Evolutionary conservation across 2,888 invertebrate species (phyloP), one percentile per base, ranked within the genome.

Genomic region (Cremastinae sp.): DNA sequence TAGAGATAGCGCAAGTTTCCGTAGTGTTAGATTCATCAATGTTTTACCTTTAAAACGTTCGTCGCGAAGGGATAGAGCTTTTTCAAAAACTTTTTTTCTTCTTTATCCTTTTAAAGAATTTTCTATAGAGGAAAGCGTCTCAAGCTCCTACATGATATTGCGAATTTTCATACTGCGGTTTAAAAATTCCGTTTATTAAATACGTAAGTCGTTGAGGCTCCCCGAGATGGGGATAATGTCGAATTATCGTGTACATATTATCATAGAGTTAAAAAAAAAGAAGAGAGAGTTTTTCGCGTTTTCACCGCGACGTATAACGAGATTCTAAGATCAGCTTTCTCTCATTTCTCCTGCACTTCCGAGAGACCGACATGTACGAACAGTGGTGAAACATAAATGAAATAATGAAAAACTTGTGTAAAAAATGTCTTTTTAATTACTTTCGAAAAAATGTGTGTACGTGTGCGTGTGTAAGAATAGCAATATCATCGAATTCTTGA

Each of bases 91-190:
- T 14, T 55, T 64, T 56, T 47, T 72, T 39, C 49, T 18, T 61
- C 28, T 62, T 39, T 65, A 9, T 39, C 68, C 22, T 58, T 58
- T 64, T 49, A 64, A 45, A 53, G 69, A 35, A 39, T 28, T 76
- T 58, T 45, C 64, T 43, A 14, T 58, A 49, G 18, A 37, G 49
- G 58, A 68, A 12, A 14, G 56, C 37, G 5, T 53, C 65, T 74
- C 55, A 28, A 62, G 61, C 55, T 10, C 58, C 35, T 65, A 47
- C 64, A 68, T 53, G 62, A 69, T 69, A 69, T 39, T 73, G 62
- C 53, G 72, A 76, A 72, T 72, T 76, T 76, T 72, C 72, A 59
- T 72, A 72, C 74, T 68, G 41, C 73, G 72, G 75, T 62, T 28
- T 14, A 16, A 37, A 41, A 20, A 70, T 8, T 22, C 58, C 64